A percentile compares a stretch with the other conserved stretches of the same genome.
phyloP scores from a whole-genome alignment of 2,888 invertebrate genomes.

The Trichopria drosophilae region DNA sequence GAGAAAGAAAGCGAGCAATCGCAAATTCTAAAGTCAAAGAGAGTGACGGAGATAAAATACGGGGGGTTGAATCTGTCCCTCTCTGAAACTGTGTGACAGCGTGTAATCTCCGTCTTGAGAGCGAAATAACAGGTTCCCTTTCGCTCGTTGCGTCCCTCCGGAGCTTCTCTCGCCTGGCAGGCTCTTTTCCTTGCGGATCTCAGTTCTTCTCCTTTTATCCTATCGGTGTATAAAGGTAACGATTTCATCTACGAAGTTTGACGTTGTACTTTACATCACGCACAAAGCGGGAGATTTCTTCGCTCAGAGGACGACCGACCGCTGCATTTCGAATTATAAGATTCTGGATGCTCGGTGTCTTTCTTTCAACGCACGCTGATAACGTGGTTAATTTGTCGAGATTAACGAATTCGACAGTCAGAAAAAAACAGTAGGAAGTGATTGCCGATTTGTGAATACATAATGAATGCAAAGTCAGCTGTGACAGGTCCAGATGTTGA shows the following conservation, averaged over 20 bases:
- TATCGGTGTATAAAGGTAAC: constrained; percentile 6
- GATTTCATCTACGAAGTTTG: constrained; percentile 17
- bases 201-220: constrained; percentile 11
- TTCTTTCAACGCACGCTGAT: too few species aligned
- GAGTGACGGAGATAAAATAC: too few species aligned
- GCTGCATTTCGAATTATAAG: too few species aligned
- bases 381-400: too few species aligned
- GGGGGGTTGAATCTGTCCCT: too few species aligned
- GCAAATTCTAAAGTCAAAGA: constrained; percentile 20
- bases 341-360: too few species aligned
- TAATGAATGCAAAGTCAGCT: constrained; percentile 8
- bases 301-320: too few species aligned
- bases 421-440: neutral
- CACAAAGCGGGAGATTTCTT: too few species aligned
- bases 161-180: constrained; percentile 33
- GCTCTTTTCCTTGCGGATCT: constrained; percentile 3
- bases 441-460: constrained; percentile 5
- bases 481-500: constrained; percentile 37
- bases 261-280: too few species aligned
- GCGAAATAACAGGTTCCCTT: constrained; percentile 56
- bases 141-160: constrained; percentile 42
- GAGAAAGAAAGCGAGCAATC: constrained; percentile 26
- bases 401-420: constrained; percentile 8
- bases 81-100: constrained; percentile 54
- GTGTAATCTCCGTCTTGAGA: constrained; percentile 52